Base-by-base conservation (phyloP, 2,797 vertebrate species). In the Hydrocynus forskahlii region DNA sequence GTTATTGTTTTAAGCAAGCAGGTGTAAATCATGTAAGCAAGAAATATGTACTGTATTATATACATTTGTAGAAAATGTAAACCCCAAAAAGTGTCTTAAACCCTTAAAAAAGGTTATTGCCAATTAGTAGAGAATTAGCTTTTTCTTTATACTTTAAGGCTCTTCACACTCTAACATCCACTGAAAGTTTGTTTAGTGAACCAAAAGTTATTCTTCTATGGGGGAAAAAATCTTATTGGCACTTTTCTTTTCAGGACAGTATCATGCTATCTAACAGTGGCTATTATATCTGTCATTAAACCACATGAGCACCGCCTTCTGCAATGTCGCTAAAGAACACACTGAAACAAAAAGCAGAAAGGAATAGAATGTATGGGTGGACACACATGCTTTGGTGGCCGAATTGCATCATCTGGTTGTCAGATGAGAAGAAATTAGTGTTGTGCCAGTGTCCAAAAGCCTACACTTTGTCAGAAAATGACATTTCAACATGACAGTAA, bases 381-480 rank as follows among this genome's bases (percentile, higher is more conserved):
- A 82, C 75, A 82, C 75, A 78, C 80, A 59, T 73, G 74, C 67
- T 55, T 73, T 80, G 25, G 43, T 80, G 80, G 75, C 81, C 76
- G 69, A 80, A 80, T 75, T 57, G 54, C 68, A 76, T 85, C 75
- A 74, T 81, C 76, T 78, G 80, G n/a, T 54, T 67, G 74, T 68
- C 80, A 75, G 45, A 76, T 82, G 75, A 62, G 57, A 78, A 81
- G 70, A 57, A 81, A 78, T 68, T 71, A 68, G 60, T 45, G 54
- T 76, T 43, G 57, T 55, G 48, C 12, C 54, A 71, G 40, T 78
- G 80, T 76, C 80, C 76, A 84, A 81, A 78, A 78, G 48, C 59
- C 70, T 45, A 78, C 57, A 75, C 79, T 82, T 73, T 75, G 76
- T 76, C 79, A 81, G 79, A 81, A 84, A 79, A 81, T 81, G 80